Base-by-base conservation (phyloP, 1,140 invertebrate species). In the Caerostris extrusa region DNA sequence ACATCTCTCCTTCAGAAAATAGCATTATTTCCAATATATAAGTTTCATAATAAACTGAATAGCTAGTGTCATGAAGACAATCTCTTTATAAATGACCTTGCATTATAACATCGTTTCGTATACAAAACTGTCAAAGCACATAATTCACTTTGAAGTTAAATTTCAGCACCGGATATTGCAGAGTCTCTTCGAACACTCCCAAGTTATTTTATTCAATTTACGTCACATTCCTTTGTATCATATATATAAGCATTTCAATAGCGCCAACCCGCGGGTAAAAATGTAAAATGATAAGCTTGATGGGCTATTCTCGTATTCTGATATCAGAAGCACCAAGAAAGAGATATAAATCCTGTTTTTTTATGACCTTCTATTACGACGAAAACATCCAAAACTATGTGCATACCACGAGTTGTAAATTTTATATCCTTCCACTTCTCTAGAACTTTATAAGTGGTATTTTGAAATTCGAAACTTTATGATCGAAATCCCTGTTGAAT, bases 211-310 rank as follows among this genome's bases (percentile, higher is more conserved):
- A 83, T 83, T 83, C 82, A 56, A 64, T 77, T 77, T 77, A 77
- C 71, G 34, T 77, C 71, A 77, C 71, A n/a, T 64, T 14, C 10
- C n/a, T 87, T 50, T 61, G 34, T 50, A 19, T 50, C 58, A 6
- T 14, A 53, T 3, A 34, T 34, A 53, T 64, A 50, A 64, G 8
- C 19, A 64, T 87, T 64, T 64, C 85, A 87, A 64, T 87, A 87
- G 34, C 60, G 64, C 3, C 57, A 57, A 53, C 3, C 19, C 34
- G 34, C 14, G 8, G 7, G 85, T n/a, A 87, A 87, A 87, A 87
- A 53, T 87, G n/a, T 87, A 64, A 87, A 87, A 58, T 87, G 85
- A 87, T 67, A 87, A 64, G 7, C 50, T 64, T 87, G 85, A 87
- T 87, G 85, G 58, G 10, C 7, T 61, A 64, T 50, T 87, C 17